phyloP scores from a whole-genome alignment of 2,888 invertebrate genomes.

The Euspilapteryx auroguttella region DNA sequence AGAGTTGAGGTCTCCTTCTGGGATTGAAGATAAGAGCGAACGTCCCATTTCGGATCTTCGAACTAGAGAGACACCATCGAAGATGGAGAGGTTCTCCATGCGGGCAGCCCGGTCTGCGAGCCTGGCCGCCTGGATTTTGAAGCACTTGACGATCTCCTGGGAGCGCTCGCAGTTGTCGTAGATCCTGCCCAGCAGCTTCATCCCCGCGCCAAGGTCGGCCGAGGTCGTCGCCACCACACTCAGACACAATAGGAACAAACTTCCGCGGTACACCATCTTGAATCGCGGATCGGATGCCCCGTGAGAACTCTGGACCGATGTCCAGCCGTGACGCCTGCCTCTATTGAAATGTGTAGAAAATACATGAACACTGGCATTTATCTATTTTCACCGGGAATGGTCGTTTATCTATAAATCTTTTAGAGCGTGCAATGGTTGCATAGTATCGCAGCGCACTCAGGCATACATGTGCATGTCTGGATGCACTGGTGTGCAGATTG shows the following conservation, averaged over 20 bases:
- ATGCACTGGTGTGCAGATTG: constrained; percentile 7
- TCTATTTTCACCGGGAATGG: constrained; percentile 62
- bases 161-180: constrained; percentile 66
- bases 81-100: constrained; percentile 61
- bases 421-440: constrained; percentile 62
- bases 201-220: constrained; percentile 39
- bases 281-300: constrained; percentile 15
- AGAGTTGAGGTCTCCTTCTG: constrained; percentile 62
- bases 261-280: constrained; percentile 43
- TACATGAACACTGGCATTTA: constrained; percentile 54
- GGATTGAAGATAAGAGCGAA: constrained; percentile 48
- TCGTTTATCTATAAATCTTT: constrained; percentile 62
- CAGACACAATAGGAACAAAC: constrained; percentile 36
- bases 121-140: constrained; percentile 71
- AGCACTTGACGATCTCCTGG: constrained; percentile 68
- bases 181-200: constrained; percentile 53
- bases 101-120: constrained; percentile 66
- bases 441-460: constrained; percentile 51
- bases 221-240: constrained; percentile 25
- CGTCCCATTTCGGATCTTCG: constrained; percentile 41
- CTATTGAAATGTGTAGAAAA: constrained; percentile 54
- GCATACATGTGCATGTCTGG: constrained; percentile 32
- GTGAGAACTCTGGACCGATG: constrained; percentile 22
- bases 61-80: constrained; percentile 65
- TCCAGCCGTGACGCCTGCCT: constrained; percentile 41